These are phyloP conservation scores for Noctilio leporinus DNA, from an alignment of 2,113 vertebrate genomes.

Conservation along the genomic window DNA sequence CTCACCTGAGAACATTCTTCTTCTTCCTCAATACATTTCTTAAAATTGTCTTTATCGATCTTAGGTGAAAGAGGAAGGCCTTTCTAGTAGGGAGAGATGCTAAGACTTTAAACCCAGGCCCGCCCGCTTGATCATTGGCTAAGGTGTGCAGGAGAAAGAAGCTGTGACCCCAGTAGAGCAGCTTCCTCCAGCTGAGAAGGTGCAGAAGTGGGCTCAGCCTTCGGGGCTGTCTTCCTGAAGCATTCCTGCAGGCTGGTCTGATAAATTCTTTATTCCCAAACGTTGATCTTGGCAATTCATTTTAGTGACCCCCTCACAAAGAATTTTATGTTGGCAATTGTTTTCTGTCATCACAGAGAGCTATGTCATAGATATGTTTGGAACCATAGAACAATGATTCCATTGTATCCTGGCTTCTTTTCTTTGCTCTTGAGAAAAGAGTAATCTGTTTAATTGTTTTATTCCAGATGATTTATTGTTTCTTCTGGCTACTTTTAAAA, in stretches of 20 bases:
- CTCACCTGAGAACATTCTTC: background rate
- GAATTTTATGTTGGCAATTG: background rate
- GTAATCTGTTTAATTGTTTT: background rate
- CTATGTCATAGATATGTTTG: background rate
- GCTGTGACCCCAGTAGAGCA: background rate
- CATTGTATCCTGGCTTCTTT: background rate
- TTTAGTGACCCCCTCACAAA: background rate
- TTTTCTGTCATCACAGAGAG: background rate
- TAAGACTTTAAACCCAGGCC: background rate
- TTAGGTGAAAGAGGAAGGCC: background rate
- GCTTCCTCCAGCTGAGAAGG: background rate
- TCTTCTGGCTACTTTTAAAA: background rate
- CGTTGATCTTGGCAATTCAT: background rate
- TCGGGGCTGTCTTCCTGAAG: background rate
- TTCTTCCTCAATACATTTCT: background rate
- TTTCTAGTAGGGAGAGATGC: background rate
- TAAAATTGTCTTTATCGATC: background rate
- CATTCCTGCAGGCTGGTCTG: background rate
- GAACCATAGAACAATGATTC: background rate
- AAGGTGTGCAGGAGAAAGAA: background rate
- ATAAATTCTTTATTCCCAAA: background rate
- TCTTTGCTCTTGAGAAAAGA: background rate
- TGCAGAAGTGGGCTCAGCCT: background rate
- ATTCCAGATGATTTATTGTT: background rate
- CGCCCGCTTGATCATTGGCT: background rate